A percentile compares a stretch with the other conserved stretches of the same genome.
These are phyloP conservation scores for Gymnodraco acuticeps DNA, from an alignment of 2,797 vertebrate species.

Conservation along the genomic window DNA sequence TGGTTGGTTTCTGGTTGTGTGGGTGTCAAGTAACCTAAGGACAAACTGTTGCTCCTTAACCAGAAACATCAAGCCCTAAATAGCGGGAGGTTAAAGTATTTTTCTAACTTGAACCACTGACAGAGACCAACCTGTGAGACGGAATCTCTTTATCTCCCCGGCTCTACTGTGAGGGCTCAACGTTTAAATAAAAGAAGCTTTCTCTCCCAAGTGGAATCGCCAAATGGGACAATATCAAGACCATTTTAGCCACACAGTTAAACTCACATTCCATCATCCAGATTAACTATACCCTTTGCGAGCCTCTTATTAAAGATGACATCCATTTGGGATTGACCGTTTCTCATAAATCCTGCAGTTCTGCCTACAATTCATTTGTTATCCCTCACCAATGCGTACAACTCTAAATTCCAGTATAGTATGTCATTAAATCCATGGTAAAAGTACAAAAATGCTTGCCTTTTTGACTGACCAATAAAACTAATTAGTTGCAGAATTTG, in stretches of 20 bases:
- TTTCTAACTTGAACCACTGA: slow-evolving; percentile 46
- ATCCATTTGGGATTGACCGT: slow-evolving; percentile 13
- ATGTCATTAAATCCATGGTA: slow-evolving; percentile 34
- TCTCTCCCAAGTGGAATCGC: slow-evolving; percentile 10
- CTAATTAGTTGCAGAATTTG: slow-evolving; percentile 25
- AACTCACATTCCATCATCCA: slow-evolving; percentile 8
- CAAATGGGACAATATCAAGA: neutral
- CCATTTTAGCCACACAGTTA: neutral
- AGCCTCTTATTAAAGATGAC: slow-evolving; percentile 7
- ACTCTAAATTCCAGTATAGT: slow-evolving; percentile 23
- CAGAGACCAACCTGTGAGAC: slow-evolving; percentile 35
- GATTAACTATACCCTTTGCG: slow-evolving; percentile 16
- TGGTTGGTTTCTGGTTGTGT: slow-evolving; percentile 52
- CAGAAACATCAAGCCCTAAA: slow-evolving; percentile 40
- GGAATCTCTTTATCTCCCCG: slow-evolving; percentile 27
- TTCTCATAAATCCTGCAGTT: slow-evolving; percentile 36
- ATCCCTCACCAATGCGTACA: neutral
- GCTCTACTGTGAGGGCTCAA: neutral
- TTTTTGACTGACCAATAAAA: slow-evolving; percentile 19
- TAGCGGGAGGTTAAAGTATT: slow-evolving; percentile 37
- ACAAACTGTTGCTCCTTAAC: slow-evolving; percentile 48
- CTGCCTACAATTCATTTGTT: slow-evolving; percentile 12
- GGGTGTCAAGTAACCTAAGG: slow-evolving; percentile 40
- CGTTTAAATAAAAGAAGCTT: slow-evolving; percentile 10
- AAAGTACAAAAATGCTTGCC: slow-evolving; percentile 20